Percentiles rank a stretch among this genome's conserved stretches.
phyloP scores from a whole-genome alignment of 2,888 invertebrate genomes.

The Cerastoderma edule region DNA sequence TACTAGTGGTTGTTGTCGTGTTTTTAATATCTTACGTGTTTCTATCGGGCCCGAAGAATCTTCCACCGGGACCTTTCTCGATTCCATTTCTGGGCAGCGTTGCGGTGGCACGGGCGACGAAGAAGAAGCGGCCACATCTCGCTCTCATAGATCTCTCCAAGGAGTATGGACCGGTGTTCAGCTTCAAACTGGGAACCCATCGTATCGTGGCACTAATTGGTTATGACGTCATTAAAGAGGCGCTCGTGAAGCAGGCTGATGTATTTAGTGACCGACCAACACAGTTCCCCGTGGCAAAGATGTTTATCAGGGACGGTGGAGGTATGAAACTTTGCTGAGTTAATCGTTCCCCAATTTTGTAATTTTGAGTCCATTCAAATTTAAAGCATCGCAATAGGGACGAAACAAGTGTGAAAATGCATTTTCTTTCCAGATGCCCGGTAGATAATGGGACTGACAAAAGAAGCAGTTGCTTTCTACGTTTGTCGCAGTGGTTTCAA shows the following conservation, averaged over 20 bases:
- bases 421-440: no score
- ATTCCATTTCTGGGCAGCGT: background rate
- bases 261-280: conserved; percentile 40
- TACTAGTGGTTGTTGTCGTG: background rate
- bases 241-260: conserved; percentile 47
- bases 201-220: conserved; percentile 40
- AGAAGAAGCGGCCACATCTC: conserved; percentile 3
- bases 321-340: no score
- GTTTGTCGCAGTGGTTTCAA: no score
- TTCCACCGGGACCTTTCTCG: background rate
- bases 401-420: no score
- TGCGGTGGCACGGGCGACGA: background rate
- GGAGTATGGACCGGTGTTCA: conserved; percentile 53
- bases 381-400: no score
- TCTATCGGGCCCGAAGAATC: background rate
- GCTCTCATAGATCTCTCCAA: conserved; percentile 16
- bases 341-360: no score
- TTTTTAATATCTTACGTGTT: background rate
- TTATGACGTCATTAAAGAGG: conserved; percentile 48
- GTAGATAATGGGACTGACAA: no score
- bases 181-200: conserved; percentile 42
- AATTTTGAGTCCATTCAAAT: no score
- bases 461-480: no score
- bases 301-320: conserved; percentile 13
- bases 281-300: conserved; percentile 12